These are phyloP conservation scores for Hestina assimilis DNA, from an alignment of 1,140 invertebrate genomes.

Conservation along the genomic window DNA sequence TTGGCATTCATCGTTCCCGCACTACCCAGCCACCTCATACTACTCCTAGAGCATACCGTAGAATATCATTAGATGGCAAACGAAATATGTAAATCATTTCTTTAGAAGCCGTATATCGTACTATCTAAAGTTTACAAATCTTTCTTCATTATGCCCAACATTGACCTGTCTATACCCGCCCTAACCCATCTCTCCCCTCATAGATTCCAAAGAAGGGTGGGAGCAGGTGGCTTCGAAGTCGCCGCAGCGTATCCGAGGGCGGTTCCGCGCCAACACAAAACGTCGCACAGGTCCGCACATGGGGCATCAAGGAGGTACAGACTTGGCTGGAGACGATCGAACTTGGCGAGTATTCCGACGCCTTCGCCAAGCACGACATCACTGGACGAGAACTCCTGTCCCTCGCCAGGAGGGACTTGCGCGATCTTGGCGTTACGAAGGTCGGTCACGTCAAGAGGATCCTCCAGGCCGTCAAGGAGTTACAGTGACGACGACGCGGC, in stretches of 20 bases:
- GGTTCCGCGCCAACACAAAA: slow-evolving; percentile 32
- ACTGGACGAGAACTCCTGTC: slow-evolving; percentile 92
- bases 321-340: slow-evolving; percentile 93
- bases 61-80: slow-evolving; percentile 54
- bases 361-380: slow-evolving; percentile 94
- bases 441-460: slow-evolving; percentile 97
- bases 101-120: not conserved
- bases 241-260: slow-evolving; percentile 75
- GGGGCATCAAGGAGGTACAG: slow-evolving; percentile 86
- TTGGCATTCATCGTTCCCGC: slow-evolving; percentile 29
- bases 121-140: too few relatives aligned
- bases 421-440: slow-evolving; percentile 95
- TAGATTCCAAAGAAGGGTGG: slow-evolving; percentile 63
- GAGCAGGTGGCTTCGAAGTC: slow-evolving; percentile 75
- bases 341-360: slow-evolving; percentile 91
- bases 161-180: slow-evolving; percentile 20
- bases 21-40: slow-evolving; percentile 31
- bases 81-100: slow-evolving; percentile 30
- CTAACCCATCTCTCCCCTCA: slow-evolving; percentile 38
- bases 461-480: slow-evolving; percentile 93
- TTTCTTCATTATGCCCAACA: slow-evolving; percentile 4
- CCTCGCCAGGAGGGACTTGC: slow-evolving; percentile 90
- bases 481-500: slow-evolving; percentile 78
- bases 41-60: slow-evolving; percentile 40
- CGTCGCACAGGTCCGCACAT: slow-evolving; percentile 69